Conservation (phyloP, 2,113 vertebrate species). For the Patagioenas fasciata region DNA sequence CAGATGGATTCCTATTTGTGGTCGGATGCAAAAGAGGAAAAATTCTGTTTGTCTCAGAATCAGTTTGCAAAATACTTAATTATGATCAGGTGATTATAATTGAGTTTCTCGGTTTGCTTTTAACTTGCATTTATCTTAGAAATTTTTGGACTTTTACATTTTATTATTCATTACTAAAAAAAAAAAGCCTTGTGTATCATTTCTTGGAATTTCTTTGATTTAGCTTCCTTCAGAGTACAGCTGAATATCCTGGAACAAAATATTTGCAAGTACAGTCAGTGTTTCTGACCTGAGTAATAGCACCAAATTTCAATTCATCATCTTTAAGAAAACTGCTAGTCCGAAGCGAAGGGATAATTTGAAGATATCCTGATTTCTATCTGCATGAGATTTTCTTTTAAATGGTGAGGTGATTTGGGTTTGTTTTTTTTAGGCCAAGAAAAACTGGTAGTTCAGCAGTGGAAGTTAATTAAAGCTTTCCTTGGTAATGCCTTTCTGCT, state of each 20-base stretch:
- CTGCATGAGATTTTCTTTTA: neutral
- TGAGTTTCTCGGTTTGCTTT: neutral
- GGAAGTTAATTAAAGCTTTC: constrained; percentile 7
- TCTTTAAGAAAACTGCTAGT: neutral
- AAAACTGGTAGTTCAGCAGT: neutral
- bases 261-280: neutral
- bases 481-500: neutral
- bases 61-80: constrained; percentile 88
- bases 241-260: neutral
- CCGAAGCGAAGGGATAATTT: neutral
- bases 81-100: constrained; percentile 81
- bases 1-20: constrained; percentile 92
- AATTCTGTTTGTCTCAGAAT: constrained; percentile 92
- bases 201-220: neutral
- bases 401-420: neutral
- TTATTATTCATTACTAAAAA: neutral
- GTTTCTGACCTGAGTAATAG: neutral
- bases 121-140: neutral
- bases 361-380: neutral
- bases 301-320: neutral
- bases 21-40: constrained; percentile 92
- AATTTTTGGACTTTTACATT: neutral
- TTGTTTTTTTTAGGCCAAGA: neutral
- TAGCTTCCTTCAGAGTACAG: neutral
- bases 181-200: neutral